These are phyloP conservation scores for Ophion ellenae DNA, from an alignment of 2,888 invertebrate genomes.

Conservation along the genomic window DNA sequence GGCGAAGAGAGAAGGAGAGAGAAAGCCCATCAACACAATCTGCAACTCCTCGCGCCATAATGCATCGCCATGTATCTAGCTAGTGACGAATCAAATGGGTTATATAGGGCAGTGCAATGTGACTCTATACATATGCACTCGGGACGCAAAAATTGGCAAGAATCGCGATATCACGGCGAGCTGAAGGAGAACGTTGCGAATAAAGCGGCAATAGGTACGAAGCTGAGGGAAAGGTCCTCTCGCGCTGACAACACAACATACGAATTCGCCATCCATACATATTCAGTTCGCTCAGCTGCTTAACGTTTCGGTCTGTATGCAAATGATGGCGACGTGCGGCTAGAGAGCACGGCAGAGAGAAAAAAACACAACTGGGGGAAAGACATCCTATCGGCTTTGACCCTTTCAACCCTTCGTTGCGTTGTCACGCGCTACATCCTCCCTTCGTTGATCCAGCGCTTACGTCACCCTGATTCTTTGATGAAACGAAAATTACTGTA, in stretches of 20 bases:
- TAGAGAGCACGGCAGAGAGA: slow-evolving; percentile 29
- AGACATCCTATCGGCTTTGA: neutral
- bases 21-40: slow-evolving; percentile 59
- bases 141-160: neutral
- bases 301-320: slow-evolving; percentile 75
- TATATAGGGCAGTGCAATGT: slow-evolving; percentile 20
- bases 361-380: neutral
- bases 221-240: slow-evolving; percentile 51
- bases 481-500: neutral
- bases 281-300: slow-evolving; percentile 73
- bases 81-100: slow-evolving; percentile 70
- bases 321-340: slow-evolving; percentile 70
- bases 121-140: slow-evolving; percentile 3
- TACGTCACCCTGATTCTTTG: slow-evolving; percentile 23
- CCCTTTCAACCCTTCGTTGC: neutral
- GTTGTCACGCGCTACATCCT: slow-evolving; percentile 57
- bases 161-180: neutral
- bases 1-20: slow-evolving; percentile 1
- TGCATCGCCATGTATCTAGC: slow-evolving; percentile 50
- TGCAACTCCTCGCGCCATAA: slow-evolving; percentile 53
- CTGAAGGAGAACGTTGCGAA: slow-evolving; percentile 19
- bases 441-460: slow-evolving; percentile 29
- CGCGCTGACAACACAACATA: slow-evolving; percentile 66
- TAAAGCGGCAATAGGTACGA: slow-evolving; percentile 40
- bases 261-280: slow-evolving; percentile 73